Conservation (phyloP, 2,888 invertebrate genomes). For the Dryadula phaetusa region DNA sequence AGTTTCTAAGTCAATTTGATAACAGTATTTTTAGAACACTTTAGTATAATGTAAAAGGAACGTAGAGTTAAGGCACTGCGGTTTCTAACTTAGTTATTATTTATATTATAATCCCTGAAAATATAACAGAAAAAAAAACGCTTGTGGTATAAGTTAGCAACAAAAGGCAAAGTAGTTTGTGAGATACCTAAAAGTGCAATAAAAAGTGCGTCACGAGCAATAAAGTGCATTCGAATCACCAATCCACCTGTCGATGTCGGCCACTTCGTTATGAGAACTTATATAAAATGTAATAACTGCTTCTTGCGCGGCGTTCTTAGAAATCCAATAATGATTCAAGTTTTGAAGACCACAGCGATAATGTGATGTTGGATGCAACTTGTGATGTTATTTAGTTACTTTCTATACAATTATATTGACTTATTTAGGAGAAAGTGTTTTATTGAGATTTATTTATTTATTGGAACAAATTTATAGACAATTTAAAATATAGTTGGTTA, state of each 20-base stretch:
- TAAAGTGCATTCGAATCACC: conserved; percentile 10
- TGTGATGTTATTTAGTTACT: neutral
- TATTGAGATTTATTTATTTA: too few species aligned
- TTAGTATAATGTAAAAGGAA: neutral
- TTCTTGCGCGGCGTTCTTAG: conserved; percentile 14
- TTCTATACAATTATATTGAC: neutral
- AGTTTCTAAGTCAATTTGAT: too few species aligned
- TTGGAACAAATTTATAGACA: too few species aligned
- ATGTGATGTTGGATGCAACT: conserved; percentile 1
- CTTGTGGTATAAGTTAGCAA: neutral
- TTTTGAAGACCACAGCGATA: conserved; percentile 5
- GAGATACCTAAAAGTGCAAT: neutral
- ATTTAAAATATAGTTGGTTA: too few species aligned
- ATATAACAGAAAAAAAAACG: too few species aligned
- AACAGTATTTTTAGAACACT: too few species aligned
- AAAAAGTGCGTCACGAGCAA: conserved; percentile 3
- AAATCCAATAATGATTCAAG: conserved; percentile 12
- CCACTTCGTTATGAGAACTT: conserved; percentile 3
- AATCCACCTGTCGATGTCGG: conserved; percentile 17
- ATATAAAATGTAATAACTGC: conserved; percentile 17
- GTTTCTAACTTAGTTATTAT: neutral
- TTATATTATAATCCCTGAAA: too few species aligned
- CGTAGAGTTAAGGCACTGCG: neutral
- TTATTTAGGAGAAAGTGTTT: too few species aligned
- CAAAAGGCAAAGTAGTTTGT: neutral